Base-by-base conservation (phyloP, 1,140 invertebrate genomes). In the Drosophila persimilis region DNA sequence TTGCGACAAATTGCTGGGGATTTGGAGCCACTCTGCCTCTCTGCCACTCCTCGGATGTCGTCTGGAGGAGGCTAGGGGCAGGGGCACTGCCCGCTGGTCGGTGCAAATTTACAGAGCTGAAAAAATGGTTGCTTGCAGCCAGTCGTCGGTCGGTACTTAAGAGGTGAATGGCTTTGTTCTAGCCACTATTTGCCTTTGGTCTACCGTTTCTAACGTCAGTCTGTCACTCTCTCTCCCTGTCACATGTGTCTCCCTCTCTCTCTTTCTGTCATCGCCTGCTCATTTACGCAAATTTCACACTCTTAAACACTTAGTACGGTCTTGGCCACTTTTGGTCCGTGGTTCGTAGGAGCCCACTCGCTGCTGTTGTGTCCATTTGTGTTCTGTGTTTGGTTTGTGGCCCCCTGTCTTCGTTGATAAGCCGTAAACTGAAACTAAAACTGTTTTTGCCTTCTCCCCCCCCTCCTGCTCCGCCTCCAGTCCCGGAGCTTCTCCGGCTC, bases 1-100 rank as follows among this genome's bases (percentile, higher is more conserved):
- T 85, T 84, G 76, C 80, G 67, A 84, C 80, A 84, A 84, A 84
- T 84, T 85, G 76, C 77, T 85, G 66, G 80, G 80, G 77, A 84
- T 85, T 84, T 73, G 20, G 43, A 71, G 80, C 59, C 72, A 76
- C 80, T 80, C 62, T 57, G 9, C 11, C 35, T 13, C 9, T 39
- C 3, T 39, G 35, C 3, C 35, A 39, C 35, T 39, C 31, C 35
- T 39, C 35, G 35, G 35, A 11, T 39, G 56, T 65, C 64, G 72
- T 51, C 77, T 59, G 29, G 53, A 8, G 26, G 15, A 39, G 22
- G 20, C 45, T 31, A 31, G 2, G 11, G 8, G 9, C 35, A 54
- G 17, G 8, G 46, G 17, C 17, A 17, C 43, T 57, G 59, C 17
- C n/a, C 59, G 60, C 35, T 60, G 64, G 66, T 22, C 63, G 76